A percentile compares a stretch with the other conserved stretches of the same genome.
Conservation (phyloP, 2,797 vertebrate genomes). For the Bryconaethiops microstoma region DNA sequence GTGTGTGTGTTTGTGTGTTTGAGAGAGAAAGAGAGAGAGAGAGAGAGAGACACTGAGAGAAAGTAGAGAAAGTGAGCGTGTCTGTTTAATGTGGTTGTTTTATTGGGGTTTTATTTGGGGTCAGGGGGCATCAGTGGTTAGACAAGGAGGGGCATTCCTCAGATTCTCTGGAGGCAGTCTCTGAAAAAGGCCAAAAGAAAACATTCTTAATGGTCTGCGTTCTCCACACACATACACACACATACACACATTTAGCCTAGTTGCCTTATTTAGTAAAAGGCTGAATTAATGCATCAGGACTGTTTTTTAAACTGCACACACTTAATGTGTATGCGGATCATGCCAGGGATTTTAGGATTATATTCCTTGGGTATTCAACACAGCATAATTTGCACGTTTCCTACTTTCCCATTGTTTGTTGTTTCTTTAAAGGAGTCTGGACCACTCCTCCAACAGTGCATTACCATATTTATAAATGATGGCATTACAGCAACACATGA, state of each 20-base stretch:
- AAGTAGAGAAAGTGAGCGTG: neutral
- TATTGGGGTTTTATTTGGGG: constrained; percentile 54
- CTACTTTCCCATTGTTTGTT: constrained; percentile 14
- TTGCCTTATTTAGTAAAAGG: constrained; percentile 56
- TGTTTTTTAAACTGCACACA: constrained; percentile 32
- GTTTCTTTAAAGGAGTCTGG: constrained; percentile 15
- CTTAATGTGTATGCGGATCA: constrained; percentile 16
- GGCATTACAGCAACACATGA: constrained; percentile 7
- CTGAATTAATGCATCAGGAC: constrained; percentile 35
- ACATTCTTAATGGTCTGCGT: constrained; percentile 55
- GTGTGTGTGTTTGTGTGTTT: neutral
- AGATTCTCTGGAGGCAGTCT: constrained; percentile 66
- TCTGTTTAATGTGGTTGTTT: constrained; percentile 38
- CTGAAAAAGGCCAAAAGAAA: constrained; percentile 48
- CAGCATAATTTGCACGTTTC: constrained; percentile 27
- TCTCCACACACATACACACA: constrained; percentile 19
- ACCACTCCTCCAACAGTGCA: neutral
- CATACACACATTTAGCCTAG: constrained; percentile 41
- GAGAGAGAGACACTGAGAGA: neutral
- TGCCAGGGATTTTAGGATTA: constrained; percentile 40
- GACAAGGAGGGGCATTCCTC: constrained; percentile 70
- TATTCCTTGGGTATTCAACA: constrained; percentile 30
- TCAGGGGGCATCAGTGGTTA: constrained; percentile 65
- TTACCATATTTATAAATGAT: neutral
- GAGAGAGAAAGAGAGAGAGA: neutral